phyloP scores from a whole-genome alignment of 2,113 vertebrate genomes.

The Psittacula cyanocephala region DNA sequence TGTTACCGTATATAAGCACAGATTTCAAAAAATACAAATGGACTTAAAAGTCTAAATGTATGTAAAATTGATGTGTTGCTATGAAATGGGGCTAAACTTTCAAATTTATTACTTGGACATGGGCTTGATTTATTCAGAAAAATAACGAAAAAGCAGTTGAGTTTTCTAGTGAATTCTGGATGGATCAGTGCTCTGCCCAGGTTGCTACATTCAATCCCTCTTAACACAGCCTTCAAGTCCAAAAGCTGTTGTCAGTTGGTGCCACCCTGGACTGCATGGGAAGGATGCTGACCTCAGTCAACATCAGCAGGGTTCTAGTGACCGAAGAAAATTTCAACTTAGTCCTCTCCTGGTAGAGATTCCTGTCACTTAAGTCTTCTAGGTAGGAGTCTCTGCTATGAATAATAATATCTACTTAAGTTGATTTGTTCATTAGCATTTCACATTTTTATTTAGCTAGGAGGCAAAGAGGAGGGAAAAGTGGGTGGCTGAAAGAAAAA shows the following conservation, averaged over 20 bases:
- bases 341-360: not conserved
- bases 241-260: not conserved
- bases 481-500: not conserved
- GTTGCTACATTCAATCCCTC: not conserved
- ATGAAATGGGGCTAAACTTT: not conserved
- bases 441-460: not conserved
- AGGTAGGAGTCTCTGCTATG: not conserved
- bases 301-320: not conserved
- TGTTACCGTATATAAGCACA: not conserved
- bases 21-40: not conserved
- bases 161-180: not conserved
- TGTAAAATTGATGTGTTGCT: not conserved
- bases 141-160: not conserved
- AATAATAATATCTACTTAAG: not conserved
- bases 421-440: not conserved
- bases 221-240: not conserved
- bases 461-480: not conserved
- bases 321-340: not conserved
- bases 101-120: not conserved
- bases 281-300: not conserved
- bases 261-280: not conserved
- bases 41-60: not conserved
- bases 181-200: not conserved
- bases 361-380: not conserved
- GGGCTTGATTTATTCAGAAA: not conserved